A percentile compares a stretch with the other conserved stretches of the same genome.
Conservation (phyloP, 2,797 vertebrate genomes). For the Tamandua tetradactyla region DNA sequence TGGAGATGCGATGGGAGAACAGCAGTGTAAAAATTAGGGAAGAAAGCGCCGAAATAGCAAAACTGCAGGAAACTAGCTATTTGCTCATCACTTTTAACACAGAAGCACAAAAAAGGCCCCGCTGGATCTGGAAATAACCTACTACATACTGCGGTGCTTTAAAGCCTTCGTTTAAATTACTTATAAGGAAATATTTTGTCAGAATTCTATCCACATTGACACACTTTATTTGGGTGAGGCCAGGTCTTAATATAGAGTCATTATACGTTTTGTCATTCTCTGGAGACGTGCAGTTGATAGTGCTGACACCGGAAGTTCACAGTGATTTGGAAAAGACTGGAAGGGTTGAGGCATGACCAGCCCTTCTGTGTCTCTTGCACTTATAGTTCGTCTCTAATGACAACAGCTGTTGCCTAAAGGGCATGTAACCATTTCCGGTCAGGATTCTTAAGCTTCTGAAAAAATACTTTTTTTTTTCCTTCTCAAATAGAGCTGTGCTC, state of each 20-base stretch:
- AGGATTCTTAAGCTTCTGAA: constrained; percentile 54
- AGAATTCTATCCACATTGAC: constrained; percentile 38
- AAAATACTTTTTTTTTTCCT: not conserved
- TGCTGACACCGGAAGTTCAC: constrained; percentile 44
- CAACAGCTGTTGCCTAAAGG: constrained; percentile 65
- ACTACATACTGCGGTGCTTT: not conserved
- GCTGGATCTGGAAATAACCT: constrained; percentile 41
- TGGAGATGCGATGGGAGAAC: not conserved
- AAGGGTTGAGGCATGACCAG: constrained; percentile 65
- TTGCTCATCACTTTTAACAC: constrained; percentile 32
- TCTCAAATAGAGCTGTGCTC: constrained; percentile 8
- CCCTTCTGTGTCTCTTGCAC: constrained; percentile 67
- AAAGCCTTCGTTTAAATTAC: constrained; percentile 47
- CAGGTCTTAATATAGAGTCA: constrained; percentile 66
- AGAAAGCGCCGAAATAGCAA: not conserved
- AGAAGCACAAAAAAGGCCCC: not conserved
- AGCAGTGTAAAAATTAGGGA: constrained; percentile 36
- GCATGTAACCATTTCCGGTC: constrained; percentile 45
- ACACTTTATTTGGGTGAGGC: constrained; percentile 35
- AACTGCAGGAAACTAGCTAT: constrained; percentile 54
- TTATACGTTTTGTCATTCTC: constrained; percentile 61
- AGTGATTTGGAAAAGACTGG: constrained; percentile 61
- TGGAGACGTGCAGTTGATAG: constrained; percentile 45
- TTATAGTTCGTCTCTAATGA: constrained; percentile 64
- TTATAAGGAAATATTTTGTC: constrained; percentile 29